Evolutionary conservation across 2,113 vertebrate species (phyloP), one percentile per base, ranked within the genome.

Genomic region (Oceanites oceanicus): DNA sequence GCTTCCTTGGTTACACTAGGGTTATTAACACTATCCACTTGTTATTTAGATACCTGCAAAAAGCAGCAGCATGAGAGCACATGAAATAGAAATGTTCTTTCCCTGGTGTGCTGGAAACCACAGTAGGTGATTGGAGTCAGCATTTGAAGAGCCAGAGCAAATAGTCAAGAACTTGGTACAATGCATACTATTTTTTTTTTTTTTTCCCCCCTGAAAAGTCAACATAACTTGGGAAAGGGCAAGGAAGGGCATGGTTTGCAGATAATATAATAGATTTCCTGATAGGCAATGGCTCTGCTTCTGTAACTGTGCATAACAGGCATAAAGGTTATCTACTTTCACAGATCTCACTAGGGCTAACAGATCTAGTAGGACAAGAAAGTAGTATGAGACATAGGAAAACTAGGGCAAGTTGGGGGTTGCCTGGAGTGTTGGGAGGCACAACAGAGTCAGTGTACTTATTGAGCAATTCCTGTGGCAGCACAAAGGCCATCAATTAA

Each of bases 381-480:
- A 70, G 75, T 34, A 75, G 61, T 59, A 68, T 87, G 83, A 95
- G 73, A 71, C 56, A 26, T 9, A 50, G 32, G 50, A 73, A 76
- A 93, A 96, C 29, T 79, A 79, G 95, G 79, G 67, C 90, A 86
- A 26, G 82, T 62, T 94, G 93, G 63, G 55, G 77, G 23, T 77
- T 97, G 88, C 88, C 53, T 86, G 82, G 19, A 70, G 85, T 62
- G 74, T 66, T 80, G 88, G 88, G 81, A 96, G 27, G 42, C 53
- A 8, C 68, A 73, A 58, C 19, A 87, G 61, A 75, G 83, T 77
- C 49, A 6, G 27, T n/a, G 50, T 62, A 58, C 81, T 93, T 32
- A 17, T 58, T 79, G 90, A 83, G 93, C 74, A 90, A 83, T 90
- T 94, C 62, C 80, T 92, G 90, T 70, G 95, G 85, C 85, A 77